phyloP scores from a whole-genome alignment of 35 echinoderm and acorn worm species.

The Amphiura filiformis region DNA sequence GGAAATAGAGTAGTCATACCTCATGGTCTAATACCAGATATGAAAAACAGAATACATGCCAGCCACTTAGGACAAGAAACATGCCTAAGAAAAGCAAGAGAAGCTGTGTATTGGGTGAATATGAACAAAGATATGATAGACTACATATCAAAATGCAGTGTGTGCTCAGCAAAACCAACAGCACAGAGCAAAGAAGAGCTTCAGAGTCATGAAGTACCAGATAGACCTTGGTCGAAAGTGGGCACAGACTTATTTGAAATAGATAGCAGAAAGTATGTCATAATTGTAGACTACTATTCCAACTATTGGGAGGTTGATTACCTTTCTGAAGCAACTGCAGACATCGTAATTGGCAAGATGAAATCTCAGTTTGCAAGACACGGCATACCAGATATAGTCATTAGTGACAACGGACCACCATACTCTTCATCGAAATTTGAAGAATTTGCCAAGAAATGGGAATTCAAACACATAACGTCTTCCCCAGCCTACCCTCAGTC shows the following conservation, averaged over 20 bases:
- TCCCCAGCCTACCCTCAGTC: not conserved
- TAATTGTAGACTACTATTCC: not conserved
- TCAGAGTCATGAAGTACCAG: not conserved
- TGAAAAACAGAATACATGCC: not conserved
- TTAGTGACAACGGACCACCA: not conserved
- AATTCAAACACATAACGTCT: not conserved
- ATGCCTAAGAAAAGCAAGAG: not conserved
- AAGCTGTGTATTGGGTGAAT: not conserved
- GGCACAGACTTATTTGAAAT: not conserved
- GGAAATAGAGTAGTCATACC: constrained; percentile 26
- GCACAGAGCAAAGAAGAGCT: not conserved
- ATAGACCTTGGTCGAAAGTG: not conserved
- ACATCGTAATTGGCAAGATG: not conserved
- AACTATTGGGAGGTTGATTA: not conserved
- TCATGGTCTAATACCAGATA: not conserved
- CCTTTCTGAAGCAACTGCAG: not conserved
- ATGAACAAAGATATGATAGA: not conserved
- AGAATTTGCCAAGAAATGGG: not conserved
- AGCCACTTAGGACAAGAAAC: not conserved
- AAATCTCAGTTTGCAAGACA: not conserved
- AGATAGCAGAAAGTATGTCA: not conserved
- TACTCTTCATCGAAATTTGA: not conserved
- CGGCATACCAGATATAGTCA: not conserved
- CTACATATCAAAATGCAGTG: not conserved
- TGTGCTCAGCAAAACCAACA: not conserved